phyloP scores from a whole-genome alignment of 2,797 vertebrate species.

The Sitta carolinensis region DNA sequence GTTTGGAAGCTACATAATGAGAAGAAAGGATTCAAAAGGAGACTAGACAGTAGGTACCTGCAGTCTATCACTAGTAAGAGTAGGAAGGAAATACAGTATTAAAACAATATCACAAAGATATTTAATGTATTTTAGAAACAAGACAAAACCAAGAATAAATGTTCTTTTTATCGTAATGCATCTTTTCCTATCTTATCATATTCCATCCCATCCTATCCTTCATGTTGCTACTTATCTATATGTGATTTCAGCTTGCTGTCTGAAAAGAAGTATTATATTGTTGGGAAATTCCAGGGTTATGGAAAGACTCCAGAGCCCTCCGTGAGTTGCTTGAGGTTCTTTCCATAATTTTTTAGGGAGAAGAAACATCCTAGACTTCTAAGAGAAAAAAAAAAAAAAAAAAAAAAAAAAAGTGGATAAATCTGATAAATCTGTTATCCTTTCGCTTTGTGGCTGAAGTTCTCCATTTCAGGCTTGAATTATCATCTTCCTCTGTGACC shows the following conservation, averaged over 20 bases:
- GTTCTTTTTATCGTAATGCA: neutral
- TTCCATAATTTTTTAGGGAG: neutral
- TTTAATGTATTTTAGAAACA: neutral
- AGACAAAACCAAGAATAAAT: neutral
- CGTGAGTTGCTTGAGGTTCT: neutral
- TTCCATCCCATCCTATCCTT: neutral
- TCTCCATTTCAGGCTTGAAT: neutral
- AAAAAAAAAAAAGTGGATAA: neutral
- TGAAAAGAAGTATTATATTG: neutral
- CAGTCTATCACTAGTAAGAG: neutral
- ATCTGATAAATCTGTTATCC: neutral
- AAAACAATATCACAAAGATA: neutral
- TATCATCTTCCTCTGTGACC: neutral
- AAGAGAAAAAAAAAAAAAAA: neutral
- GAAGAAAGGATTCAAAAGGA: neutral
- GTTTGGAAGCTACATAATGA: neutral
- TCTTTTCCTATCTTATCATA: too few relatives aligned
- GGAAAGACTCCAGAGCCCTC: neutral
- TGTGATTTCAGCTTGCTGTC: neutral
- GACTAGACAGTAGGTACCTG: neutral
- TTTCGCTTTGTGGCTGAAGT: neutral
- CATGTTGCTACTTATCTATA: rapidly evolving
- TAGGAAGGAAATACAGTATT: neutral
- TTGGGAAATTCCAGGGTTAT: neutral
- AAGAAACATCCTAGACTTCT: neutral